Base-by-base conservation (phyloP, 2,888 invertebrate species). In the Fragum whitleyi region DNA sequence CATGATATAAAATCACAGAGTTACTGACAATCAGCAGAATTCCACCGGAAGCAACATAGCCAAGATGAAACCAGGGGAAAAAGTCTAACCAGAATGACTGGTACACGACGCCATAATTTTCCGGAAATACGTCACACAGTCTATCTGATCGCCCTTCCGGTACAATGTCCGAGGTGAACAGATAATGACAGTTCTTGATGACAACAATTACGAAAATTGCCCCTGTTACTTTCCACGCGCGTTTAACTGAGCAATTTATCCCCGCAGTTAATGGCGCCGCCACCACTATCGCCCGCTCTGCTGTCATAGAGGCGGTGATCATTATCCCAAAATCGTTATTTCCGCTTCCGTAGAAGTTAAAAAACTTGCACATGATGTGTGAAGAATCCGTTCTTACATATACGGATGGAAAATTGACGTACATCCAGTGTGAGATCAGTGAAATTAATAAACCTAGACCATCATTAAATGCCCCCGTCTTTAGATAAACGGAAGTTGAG, bases 281-380 rank as follows among this genome's bases (percentile, higher is more conserved):
- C n/a, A 91, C 88, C 21, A 86, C 91, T 47, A 88, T 78, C 0
- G 91, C 90, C 11, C 91, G 80, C 36, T 90, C 90, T 5, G 88
- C 86, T 3, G 89, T 90, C 91, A 91, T 91, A 0, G 86, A 81
- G 0, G 89, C 84, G 1, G 89, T 88, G 29, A 91, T 78, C 11
- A 90, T 68, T 26, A 91, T 89, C 21, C 88, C 88, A 19, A 88
- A 79, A 76, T 90, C 91, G 62, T 87, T 87, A 67, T 89, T 89
- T 29, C 88, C 87, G 80, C 87, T 88, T 9, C 91, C 91, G 73
- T 89, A 90, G 69, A 91, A 91, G 59, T 89, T 90, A 51, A 91
- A 86, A 69, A 91, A 89, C 72, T 89, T 89, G 73, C 91, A 91
- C 86, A 90, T 86, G n/a, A 84, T 51, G 62, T 88, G 85, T 0